Evolutionary conservation across 2,888 invertebrate species (phyloP).

Genomic region (Tipula vernalis): DNA sequence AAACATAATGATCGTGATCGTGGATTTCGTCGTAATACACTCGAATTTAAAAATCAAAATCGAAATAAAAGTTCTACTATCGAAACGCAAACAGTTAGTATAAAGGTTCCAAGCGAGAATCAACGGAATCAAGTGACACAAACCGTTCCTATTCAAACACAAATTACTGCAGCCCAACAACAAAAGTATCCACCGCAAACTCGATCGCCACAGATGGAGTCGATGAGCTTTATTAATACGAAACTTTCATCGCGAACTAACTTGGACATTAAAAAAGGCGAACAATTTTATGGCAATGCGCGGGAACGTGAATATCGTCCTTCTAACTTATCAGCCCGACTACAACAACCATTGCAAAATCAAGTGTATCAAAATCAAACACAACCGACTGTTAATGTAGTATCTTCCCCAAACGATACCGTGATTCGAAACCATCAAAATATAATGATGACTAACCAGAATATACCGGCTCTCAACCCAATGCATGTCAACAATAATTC

Average conservation of each 20-base stretch:
- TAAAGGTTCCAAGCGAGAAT: not conserved
- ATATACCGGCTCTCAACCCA: not conserved
- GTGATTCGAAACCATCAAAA: not conserved
- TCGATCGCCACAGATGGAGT: constrained; percentile 15
- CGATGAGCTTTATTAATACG: constrained; percentile 19
- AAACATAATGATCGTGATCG: constrained; percentile 31
- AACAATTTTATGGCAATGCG: not conserved
- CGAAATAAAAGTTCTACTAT: constrained; percentile 13
- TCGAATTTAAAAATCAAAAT: constrained; percentile 30
- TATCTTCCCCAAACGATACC: not conserved
- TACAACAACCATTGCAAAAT: constrained; percentile 1
- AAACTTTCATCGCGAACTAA: constrained; percentile 13
- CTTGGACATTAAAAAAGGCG: not conserved
- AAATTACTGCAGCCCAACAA: not conserved
- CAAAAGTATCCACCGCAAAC: not conserved
- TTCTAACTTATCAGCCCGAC: not conserved
- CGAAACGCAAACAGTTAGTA: not conserved
- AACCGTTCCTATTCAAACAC: not conserved
- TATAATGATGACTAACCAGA: not conserved
- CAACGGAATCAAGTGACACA: not conserved
- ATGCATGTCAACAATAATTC: not conserved
- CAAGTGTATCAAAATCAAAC: constrained; percentile 7
- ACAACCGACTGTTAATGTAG: not conserved
- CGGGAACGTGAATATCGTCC: constrained; percentile 9
- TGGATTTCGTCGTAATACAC: constrained; percentile 22